Conservation (phyloP, 1,140 invertebrate genomes). For the Tetramorium simillimum region DNA sequence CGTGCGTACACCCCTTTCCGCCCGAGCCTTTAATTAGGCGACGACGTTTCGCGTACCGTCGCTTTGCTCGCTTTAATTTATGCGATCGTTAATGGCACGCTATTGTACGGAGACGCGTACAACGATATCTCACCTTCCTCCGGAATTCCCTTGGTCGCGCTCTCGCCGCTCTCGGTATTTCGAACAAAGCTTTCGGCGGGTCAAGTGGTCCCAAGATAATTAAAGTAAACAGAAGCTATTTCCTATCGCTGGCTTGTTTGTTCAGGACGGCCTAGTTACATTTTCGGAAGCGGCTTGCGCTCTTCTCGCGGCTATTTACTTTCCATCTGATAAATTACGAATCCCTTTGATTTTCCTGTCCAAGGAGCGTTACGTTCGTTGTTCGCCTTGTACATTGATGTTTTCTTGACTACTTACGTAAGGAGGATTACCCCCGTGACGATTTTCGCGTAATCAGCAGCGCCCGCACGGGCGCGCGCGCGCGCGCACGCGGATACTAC, state of each 20-base stretch:
- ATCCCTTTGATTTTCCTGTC: neutral
- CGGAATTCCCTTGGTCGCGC: neutral
- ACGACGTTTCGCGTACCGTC: slow-evolving; percentile 14
- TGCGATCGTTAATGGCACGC: neutral
- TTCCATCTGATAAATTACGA: neutral
- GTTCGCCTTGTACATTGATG: neutral
- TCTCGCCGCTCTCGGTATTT: too few relatives aligned
- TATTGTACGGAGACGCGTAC: neutral
- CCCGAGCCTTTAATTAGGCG: slow-evolving; percentile 34
- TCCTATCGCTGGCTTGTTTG: neutral
- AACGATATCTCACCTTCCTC: neutral
- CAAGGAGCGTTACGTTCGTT: neutral
- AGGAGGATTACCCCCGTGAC: neutral
- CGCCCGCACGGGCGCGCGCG: neutral
- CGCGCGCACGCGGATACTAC: slow-evolving; percentile 26
- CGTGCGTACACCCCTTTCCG: slow-evolving; percentile 20
- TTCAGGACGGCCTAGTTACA: neutral
- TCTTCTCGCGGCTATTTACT: neutral
- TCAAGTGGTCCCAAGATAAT: neutral
- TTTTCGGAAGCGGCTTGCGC: neutral
- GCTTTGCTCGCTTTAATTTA: slow-evolving; percentile 21
- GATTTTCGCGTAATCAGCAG: slow-evolving; percentile 31
- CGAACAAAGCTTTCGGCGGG: neutral
- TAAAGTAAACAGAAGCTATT: neutral
- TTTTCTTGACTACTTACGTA: neutral